Base-by-base conservation (phyloP, 2,113 vertebrate genomes). In the Rhegmatorhina hoffmannsi region DNA sequence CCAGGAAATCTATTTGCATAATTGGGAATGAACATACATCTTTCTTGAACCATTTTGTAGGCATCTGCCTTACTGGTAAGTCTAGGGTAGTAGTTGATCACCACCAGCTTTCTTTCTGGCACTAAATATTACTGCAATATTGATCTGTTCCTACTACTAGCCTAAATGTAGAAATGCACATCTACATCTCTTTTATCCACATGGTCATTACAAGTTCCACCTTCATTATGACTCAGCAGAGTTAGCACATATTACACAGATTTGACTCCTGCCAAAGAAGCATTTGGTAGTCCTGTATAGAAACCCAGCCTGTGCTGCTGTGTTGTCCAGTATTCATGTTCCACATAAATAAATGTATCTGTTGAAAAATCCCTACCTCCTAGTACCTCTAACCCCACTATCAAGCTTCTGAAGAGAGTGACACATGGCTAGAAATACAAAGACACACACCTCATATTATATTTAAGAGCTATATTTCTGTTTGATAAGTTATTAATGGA, bases 401-500 rank as follows among this genome's bases (percentile, higher is more conserved):
- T 28, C 13, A 74, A 75, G 60, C 38, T 89, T 47, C 46, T 62
- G 33, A 89, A 55, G 24, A 87, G 36, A 80, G 38, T 63, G 59
- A 73, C 21, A 74, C 15, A 10, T 50, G 26, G 46, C 20, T 87
- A 92, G 70, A 94, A 95, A 89, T 44, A 72, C 47, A 74, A 34
- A 89, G 56, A 84, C 19, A 74, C 47, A 74, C 17, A 43, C 12
- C 91, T 91, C 53, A 53, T 84, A 34, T 36, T 83, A 38, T 40
- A 88, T 90, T 94, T 90, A 88, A 73, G 19, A 94, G 34, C 49
- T 83, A 69, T 46, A 74, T 86, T 94, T 93, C 47, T 63, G 24
- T 67, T 69, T 93, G 68, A 33, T 79, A 84, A 92, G 83, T 91
- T 92, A 77, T 87, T 94, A 95, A 84, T 60, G 80, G 33, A 77